These are phyloP conservation scores for Lycocerus yunnanus DNA, from an alignment of 2,888 invertebrate species.

Conservation along the genomic window DNA sequence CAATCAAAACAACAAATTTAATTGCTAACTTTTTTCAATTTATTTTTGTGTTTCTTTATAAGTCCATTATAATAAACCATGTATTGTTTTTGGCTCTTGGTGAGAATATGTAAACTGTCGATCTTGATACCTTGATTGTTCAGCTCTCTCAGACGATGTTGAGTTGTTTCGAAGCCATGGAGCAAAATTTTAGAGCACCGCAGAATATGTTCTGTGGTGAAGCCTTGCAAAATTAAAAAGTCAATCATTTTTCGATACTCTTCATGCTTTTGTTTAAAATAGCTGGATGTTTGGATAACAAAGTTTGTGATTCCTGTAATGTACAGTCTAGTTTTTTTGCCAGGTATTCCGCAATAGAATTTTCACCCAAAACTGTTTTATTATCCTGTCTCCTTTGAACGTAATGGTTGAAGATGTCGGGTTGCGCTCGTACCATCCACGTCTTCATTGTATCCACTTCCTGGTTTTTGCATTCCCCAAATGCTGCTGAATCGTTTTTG, in stretches of 20 bases:
- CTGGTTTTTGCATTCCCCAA: constrained; percentile 46
- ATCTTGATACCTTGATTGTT: constrained; percentile 42
- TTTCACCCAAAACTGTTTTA: constrained; percentile 51
- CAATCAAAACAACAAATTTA: constrained; percentile 17
- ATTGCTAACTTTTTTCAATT: constrained; percentile 31
- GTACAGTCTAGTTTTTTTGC: constrained; percentile 51
- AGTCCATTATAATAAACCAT: constrained; percentile 45
- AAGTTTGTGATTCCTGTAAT: constrained; percentile 42
- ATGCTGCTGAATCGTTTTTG: constrained; percentile 44
- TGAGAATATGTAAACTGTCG: constrained; percentile 49
- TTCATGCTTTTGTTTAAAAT: constrained; percentile 52
- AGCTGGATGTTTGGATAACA: constrained; percentile 52
- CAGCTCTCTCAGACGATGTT: constrained; percentile 49
- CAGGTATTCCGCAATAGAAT: constrained; percentile 52
- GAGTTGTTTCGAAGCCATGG: constrained; percentile 53
- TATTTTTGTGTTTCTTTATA: constrained; percentile 39
- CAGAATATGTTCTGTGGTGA: constrained; percentile 50
- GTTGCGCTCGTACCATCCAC: constrained; percentile 57
- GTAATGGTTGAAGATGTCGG: constrained; percentile 50
- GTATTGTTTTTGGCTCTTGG: constrained; percentile 52
- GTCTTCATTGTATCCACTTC: constrained; percentile 53
- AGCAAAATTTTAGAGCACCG: constrained; percentile 54
- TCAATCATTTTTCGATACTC: constrained; percentile 55
- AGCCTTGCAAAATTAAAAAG: constrained; percentile 53
- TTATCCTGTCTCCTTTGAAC: constrained; percentile 50